Base-by-base conservation (phyloP, 1,140 invertebrate species). In the Drosophila orena region DNA sequence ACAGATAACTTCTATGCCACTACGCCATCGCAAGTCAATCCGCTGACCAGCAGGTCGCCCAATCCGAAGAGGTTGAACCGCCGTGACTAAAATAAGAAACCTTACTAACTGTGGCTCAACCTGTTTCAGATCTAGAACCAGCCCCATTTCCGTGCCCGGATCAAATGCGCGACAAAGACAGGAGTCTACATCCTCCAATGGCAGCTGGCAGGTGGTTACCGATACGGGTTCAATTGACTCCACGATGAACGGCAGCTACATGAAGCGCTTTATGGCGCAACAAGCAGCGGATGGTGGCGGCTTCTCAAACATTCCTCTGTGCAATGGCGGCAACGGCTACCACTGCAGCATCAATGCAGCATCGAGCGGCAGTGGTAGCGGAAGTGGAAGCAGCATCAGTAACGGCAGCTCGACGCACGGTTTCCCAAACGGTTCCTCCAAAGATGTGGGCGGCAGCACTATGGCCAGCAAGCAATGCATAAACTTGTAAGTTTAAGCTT, bases 131-230 rank as follows among this genome's bases (percentile, higher is more conserved):
- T 94, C 93, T 58, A 91, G 93, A 60, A 95, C 94, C 24, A 95
- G 94, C 72, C 94, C 94, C n/a, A 94, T 95, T 10, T 93, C 94
- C 7, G 94, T 95, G 52, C 94, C 91, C 30, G 78, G 89, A 17
- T 59, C 94, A 37, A 91, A 72, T 77, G 70, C 77, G 7, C 93
- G 94, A 15, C 94, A 95, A 72, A 91, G 94, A 15, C 94, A 94
- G 57, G 94, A 95, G 73, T 95, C 94, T 2, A 91, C 92, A 7
- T 93, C 93, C 3, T 92, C 91, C 34, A 91, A 91, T 58, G 86
- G 86, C 47, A 95, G 95, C 75, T 96, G 95, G 95, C 95, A 96
- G 79, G 93, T 95, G 83, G 94, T 96, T 50, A 94, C 95, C 10
- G 95, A 94, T 30, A 95, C 94, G 11, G 95, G 95, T 12, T 95